Evolutionary conservation across 2,113 vertebrate species (phyloP).

Genomic region (Phoenicopterus ruber): DNA sequence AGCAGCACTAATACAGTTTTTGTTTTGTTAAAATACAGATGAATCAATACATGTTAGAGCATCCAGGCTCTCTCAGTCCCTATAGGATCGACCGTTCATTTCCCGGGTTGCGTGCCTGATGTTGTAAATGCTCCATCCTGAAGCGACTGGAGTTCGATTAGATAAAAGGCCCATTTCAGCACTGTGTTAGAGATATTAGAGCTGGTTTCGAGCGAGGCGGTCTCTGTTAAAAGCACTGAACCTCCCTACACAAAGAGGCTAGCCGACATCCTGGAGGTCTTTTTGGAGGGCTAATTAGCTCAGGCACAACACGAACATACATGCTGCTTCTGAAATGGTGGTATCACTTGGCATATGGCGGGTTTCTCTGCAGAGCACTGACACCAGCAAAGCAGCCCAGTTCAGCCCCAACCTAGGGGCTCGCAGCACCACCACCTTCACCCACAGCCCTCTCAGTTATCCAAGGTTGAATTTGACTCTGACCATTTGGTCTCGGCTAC

Average conservation of each 20-base stretch:
- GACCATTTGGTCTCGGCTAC: neutral
- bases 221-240: neutral
- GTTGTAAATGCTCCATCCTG: neutral
- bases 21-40: neutral
- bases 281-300: neutral
- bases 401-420: neutral
- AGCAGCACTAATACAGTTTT: neutral
- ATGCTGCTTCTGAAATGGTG: neutral
- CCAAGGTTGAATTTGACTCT: neutral
- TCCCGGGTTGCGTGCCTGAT: neutral
- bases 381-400: neutral
- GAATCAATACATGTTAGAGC: constrained; percentile 38
- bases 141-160: neutral
- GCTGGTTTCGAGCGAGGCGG: neutral
- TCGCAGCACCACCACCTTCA: neutral
- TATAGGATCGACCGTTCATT: neutral
- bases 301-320: fast-evolving
- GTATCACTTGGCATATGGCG: neutral
- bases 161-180: neutral
- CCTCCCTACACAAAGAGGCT: neutral
- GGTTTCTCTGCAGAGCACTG: neutral
- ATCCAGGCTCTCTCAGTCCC: neutral
- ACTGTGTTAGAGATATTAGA: neutral
- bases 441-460: neutral
- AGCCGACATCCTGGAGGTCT: neutral